A percentile compares a stretch with the other conserved stretches of the same genome.
phyloP scores from a whole-genome alignment of 1,140 invertebrate genomes.

The Rhyacophila brunnea region DNA sequence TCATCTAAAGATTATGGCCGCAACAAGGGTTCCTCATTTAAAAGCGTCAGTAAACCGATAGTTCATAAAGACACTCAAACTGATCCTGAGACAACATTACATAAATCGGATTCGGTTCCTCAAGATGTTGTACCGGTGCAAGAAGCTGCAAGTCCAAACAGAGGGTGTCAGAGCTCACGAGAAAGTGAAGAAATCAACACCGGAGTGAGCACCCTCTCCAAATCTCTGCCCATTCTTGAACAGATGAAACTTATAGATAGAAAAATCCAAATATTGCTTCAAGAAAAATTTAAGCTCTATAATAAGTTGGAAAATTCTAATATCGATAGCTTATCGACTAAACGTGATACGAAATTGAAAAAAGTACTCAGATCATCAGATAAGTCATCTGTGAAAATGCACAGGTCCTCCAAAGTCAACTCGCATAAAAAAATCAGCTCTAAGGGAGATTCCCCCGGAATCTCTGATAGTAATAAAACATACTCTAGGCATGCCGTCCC shows the following conservation, averaged over 20 bases:
- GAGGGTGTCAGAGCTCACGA: too few relatives aligned
- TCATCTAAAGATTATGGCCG: too few relatives aligned
- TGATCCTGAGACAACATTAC: not conserved
- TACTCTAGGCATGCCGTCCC: too few relatives aligned
- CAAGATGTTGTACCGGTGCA: not conserved
- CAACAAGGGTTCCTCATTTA: too few relatives aligned
- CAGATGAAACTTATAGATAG: conserved; percentile 54
- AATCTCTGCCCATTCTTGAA: conserved; percentile 19
- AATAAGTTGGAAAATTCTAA: conserved; percentile 41
- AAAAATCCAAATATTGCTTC: conserved; percentile 49
- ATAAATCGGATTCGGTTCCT: not conserved
- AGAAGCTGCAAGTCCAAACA: too few relatives aligned
- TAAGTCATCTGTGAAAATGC: not conserved
- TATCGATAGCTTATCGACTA: too few relatives aligned
- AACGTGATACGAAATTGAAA: not conserved
- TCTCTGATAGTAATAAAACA: too few relatives aligned
- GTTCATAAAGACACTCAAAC: conserved; percentile 16
- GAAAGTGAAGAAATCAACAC: too few relatives aligned
- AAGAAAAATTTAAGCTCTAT: conserved; percentile 53
- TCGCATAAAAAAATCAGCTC: too few relatives aligned
- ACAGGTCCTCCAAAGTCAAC: not conserved
- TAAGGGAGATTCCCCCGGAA: too few relatives aligned
- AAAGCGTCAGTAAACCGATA: too few relatives aligned
- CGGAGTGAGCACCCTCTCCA: not conserved
- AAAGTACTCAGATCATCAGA: not conserved